phyloP scores from a whole-genome alignment of 2,113 vertebrate species.

The Ictalurus furcatus region DNA sequence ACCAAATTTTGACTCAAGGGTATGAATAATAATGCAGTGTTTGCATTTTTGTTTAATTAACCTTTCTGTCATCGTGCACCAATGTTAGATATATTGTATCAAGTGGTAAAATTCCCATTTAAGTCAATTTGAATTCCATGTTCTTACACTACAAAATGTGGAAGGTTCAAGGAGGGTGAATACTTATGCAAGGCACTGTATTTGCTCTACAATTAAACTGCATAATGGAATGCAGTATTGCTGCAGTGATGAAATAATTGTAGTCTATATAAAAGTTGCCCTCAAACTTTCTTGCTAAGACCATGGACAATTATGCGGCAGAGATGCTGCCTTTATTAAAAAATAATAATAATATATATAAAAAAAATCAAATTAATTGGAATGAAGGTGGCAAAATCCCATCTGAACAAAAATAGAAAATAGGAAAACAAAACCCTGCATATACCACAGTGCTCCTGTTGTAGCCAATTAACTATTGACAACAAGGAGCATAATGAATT shows the following conservation, averaged over 20 bases:
- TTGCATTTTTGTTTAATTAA: neutral
- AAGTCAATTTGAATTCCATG: neutral
- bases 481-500: neutral
- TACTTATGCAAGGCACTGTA: neutral
- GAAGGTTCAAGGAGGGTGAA: neutral
- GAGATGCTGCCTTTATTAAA: neutral
- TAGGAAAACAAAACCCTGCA: neutral
- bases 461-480: neutral
- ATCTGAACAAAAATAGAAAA: neutral
- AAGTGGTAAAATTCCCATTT: neutral
- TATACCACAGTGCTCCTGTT: neutral
- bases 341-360: no score
- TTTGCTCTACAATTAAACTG: neutral
- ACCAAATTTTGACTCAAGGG: neutral
- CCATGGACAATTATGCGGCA: neutral
- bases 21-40: neutral
- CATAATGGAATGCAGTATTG: neutral
- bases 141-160: neutral
- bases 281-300: neutral
- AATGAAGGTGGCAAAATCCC: neutral
- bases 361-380: neutral
- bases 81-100: neutral
- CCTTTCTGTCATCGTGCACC: neutral
- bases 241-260: neutral
- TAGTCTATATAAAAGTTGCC: neutral